A percentile compares a stretch with the other conserved stretches of the same genome.
These are phyloP conservation scores for Erpetoichthys calabaricus DNA, from an alignment of 2,797 vertebrate genomes.

Conservation along the genomic window DNA sequence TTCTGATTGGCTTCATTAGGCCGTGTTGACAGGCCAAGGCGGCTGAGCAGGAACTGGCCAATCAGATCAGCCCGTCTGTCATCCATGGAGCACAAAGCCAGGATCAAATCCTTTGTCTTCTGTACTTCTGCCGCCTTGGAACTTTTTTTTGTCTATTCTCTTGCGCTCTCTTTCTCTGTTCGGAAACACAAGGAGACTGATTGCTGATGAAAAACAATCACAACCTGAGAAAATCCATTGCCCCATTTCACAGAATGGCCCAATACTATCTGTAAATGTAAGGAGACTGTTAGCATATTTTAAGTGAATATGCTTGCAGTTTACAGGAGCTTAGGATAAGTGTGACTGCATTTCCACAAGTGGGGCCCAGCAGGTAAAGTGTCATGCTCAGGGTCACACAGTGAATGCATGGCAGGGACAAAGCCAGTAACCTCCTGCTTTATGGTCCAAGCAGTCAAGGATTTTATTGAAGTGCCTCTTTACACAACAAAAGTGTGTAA, in stretches of 20 bases:
- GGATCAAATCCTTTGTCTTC: conserved; percentile 57
- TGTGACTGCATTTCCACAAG: too few species aligned
- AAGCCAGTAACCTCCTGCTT: too few species aligned
- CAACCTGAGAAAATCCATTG: background rate
- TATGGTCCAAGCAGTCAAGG: too few species aligned
- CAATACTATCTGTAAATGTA: background rate
- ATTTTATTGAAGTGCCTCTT: too few species aligned
- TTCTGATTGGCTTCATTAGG: conserved; percentile 69
- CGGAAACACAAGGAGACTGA: background rate
- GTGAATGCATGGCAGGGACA: too few species aligned
- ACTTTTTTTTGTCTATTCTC: conserved; percentile 26
- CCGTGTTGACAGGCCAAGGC: conserved; percentile 67
- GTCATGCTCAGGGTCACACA: too few species aligned
- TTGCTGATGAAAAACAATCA: background rate
- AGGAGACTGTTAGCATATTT: too few species aligned
- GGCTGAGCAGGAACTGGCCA: conserved; percentile 61
- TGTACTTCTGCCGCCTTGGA: conserved; percentile 45
- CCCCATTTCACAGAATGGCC: background rate
- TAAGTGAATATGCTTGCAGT: too few species aligned
- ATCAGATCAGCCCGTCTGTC: conserved; percentile 56
- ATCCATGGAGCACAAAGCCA: conserved; percentile 46
- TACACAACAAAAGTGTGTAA: too few species aligned
- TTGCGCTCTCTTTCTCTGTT: background rate
- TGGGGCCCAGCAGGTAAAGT: too few species aligned
- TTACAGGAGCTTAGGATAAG: too few species aligned